Conservation (phyloP, 2,113 vertebrate species). For the Zapus hudsonius region DNA sequence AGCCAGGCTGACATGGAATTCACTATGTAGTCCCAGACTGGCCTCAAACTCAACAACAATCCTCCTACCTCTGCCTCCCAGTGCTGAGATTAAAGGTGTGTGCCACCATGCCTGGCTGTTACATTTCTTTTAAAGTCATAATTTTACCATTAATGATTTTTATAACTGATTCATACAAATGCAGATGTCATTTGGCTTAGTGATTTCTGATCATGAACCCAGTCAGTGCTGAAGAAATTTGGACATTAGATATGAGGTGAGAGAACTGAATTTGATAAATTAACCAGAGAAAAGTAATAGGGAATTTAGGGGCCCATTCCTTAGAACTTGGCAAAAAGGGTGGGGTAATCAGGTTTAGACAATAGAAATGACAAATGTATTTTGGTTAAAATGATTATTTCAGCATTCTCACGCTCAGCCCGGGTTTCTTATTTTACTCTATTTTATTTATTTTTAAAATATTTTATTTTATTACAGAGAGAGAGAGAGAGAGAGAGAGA, state of each 20-base stretch:
- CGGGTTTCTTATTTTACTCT: too few relatives aligned
- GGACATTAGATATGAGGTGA: background rate
- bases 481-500: too few relatives aligned
- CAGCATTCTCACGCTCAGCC: slow-evolving; percentile 52
- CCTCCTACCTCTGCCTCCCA: too few relatives aligned
- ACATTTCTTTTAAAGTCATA: background rate
- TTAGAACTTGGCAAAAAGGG: slow-evolving; percentile 40
- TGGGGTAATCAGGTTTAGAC: slow-evolving; percentile 4
- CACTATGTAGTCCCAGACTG: too few relatives aligned
- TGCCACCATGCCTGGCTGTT: too few relatives aligned
- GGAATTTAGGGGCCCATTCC: background rate
- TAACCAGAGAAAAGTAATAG: background rate
- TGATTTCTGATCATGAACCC: slow-evolving; percentile 41
- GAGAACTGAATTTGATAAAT: slow-evolving; percentile 47
- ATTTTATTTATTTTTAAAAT: too few relatives aligned
- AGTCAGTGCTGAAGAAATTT: slow-evolving; percentile 48
- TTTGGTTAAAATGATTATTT: slow-evolving; percentile 57
- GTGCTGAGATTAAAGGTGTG: too few relatives aligned
- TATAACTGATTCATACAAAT: background rate
- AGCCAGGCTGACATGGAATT: too few relatives aligned
- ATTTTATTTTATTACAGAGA: too few relatives aligned
- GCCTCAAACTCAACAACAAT: too few relatives aligned
- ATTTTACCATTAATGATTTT: slow-evolving; percentile 17
- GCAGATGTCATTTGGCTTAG: slow-evolving; percentile 30
- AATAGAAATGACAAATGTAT: slow-evolving; percentile 31